phyloP scores from a whole-genome alignment of 2,113 vertebrate genomes.

The Semnornis frantzii region DNA sequence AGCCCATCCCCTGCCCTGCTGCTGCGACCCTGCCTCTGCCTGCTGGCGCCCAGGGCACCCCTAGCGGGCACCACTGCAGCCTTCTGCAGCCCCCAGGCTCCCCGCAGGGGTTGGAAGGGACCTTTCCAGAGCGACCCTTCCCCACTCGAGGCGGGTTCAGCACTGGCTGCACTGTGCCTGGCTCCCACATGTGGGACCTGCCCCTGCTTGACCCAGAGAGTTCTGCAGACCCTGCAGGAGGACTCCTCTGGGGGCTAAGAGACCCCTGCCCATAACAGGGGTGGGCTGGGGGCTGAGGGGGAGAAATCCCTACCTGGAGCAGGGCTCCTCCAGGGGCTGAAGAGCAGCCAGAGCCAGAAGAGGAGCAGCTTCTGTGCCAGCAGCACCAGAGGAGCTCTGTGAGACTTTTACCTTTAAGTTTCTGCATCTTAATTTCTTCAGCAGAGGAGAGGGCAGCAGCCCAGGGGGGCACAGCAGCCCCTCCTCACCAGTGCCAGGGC shows the following conservation, averaged over 20 bases:
- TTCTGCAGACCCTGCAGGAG: background rate
- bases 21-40: background rate
- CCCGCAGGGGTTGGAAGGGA: background rate
- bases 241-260: background rate
- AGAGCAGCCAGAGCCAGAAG: too few relatives aligned
- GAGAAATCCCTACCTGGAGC: background rate
- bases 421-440: background rate
- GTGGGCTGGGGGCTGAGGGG: too few relatives aligned
- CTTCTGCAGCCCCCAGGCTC: too few relatives aligned
- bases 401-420: background rate
- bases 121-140: background rate
- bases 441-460: background rate
- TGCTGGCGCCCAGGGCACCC: background rate
- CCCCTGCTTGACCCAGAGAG: background rate
- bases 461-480: too few relatives aligned
- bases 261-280: too few relatives aligned
- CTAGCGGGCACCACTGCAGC: background rate
- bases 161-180: accelerated
- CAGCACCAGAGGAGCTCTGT: background rate
- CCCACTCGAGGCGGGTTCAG: accelerated
- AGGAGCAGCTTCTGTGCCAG: background rate
- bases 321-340: too few relatives aligned
- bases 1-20: background rate
- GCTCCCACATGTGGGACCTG: background rate
- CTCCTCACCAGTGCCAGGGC: too few relatives aligned